These are phyloP conservation scores for Oxygymnocypris stewartii DNA, from an alignment of 2,113 vertebrate species.

Conservation along the genomic window DNA sequence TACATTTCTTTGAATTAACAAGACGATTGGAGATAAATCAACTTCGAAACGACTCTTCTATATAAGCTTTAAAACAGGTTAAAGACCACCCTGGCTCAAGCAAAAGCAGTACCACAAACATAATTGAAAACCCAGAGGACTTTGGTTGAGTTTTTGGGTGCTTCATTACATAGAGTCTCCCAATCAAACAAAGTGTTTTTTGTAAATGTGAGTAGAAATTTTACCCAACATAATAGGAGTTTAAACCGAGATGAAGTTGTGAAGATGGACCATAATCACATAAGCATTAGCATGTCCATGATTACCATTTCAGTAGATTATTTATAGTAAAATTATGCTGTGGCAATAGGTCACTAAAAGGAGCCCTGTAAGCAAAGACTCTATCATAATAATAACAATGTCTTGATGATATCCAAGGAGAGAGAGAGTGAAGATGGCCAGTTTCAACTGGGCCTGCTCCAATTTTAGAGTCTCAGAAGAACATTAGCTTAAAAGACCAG, in stretches of 20 bases:
- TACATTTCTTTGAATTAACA: constrained; percentile 19
- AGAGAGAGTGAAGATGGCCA: constrained; percentile 59
- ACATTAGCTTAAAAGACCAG: constrained; percentile 74
- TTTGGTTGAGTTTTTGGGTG: constrained; percentile 48
- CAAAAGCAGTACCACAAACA: constrained; percentile 53
- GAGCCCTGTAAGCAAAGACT: constrained; percentile 53
- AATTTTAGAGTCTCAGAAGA: constrained; percentile 66
- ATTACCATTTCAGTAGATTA: constrained; percentile 52
- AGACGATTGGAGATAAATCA: constrained; percentile 20
- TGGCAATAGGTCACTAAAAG: constrained; percentile 51
- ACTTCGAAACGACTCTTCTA: constrained; percentile 34
- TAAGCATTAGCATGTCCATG: constrained; percentile 54
- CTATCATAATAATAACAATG: constrained; percentile 29
- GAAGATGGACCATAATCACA: constrained; percentile 51
- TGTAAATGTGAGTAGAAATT: constrained; percentile 43
- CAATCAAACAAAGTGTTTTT: constrained; percentile 43
- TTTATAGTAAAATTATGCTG: constrained; percentile 59
- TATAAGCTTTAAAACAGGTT: constrained; percentile 36
- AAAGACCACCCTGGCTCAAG: constrained; percentile 42
- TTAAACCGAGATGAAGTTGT: constrained; percentile 47
- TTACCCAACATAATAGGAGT: constrained; percentile 44
- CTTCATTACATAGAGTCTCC: constrained; percentile 37
- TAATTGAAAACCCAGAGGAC: constrained; percentile 28
- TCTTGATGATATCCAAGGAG: constrained; percentile 59
- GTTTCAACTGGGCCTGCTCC: constrained; percentile 53